Conservation (phyloP, 2,797 vertebrate genomes). For the Limosa lapponica region DNA sequence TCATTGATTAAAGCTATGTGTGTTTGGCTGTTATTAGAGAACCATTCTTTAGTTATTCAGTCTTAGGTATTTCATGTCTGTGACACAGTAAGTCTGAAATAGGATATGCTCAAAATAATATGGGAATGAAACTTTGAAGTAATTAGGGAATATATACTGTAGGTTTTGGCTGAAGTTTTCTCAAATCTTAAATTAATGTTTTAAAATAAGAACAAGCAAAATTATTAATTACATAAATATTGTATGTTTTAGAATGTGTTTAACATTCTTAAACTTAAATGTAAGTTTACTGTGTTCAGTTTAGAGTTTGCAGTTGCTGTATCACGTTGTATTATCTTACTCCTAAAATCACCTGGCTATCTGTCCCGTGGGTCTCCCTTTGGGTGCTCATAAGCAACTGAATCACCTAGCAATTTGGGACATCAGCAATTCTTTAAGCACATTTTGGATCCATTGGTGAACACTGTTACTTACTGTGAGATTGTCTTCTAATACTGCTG, state of each 20-base stretch:
- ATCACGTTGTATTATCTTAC: not conserved
- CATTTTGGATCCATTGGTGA: not conserved
- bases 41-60: not conserved
- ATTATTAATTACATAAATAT: not conserved
- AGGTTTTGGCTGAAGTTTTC: not conserved
- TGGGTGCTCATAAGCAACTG: not conserved
- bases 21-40: not conserved
- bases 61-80: not conserved
- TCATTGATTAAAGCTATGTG: not conserved
- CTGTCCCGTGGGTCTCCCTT: not conserved
- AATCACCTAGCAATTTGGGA: fast-evolving
- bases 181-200: not conserved
- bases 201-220: not conserved
- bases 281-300: not conserved
- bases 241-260: not conserved
- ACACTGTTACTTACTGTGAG: not conserved
- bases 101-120: not conserved
- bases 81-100: not conserved
- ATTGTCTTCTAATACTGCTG: not conserved
- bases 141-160: not conserved
- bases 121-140: not conserved
- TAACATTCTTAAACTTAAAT: no score
- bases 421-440: not conserved
- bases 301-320: not conserved
- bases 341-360: not conserved